A percentile compares a stretch with the other conserved stretches of the same genome.
Conservation (phyloP, 1,140 invertebrate species). For the Lutraria rhynchaena region DNA sequence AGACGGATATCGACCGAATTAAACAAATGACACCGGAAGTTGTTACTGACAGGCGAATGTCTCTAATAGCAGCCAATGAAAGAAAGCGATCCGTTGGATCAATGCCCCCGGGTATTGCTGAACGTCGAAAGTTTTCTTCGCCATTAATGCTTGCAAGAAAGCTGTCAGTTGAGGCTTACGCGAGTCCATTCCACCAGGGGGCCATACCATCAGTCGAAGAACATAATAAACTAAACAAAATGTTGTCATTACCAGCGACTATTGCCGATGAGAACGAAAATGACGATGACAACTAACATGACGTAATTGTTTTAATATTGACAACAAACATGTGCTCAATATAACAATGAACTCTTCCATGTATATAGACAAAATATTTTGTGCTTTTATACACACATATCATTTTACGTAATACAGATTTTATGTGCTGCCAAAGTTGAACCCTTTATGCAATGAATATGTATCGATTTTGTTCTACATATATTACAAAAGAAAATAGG, state of each 20-base stretch:
- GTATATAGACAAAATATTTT: background rate
- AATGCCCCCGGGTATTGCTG: background rate
- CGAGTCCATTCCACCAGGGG: conserved; percentile 7
- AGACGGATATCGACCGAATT: conserved; percentile 51
- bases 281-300: conserved; percentile 6
- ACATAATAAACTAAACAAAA: conserved; percentile 53
- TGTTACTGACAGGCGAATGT: conserved; percentile 39
- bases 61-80: conserved; percentile 18
- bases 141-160: conserved; percentile 17
- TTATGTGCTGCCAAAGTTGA: too few relatives aligned
- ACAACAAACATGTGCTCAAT: conserved; percentile 11
- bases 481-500: too few relatives aligned
- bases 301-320: background rate
- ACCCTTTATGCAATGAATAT: too few relatives aligned
- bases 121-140: conserved; percentile 36
- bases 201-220: conserved; percentile 19
- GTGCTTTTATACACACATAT: background rate
- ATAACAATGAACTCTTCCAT: background rate
- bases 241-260: conserved; percentile 51
- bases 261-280: conserved; percentile 47
- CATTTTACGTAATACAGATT: background rate
- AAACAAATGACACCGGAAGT: conserved; percentile 48
- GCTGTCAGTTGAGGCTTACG: conserved; percentile 18
- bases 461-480: too few relatives aligned
- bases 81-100: conserved; percentile 15